These are phyloP conservation scores for Leptogaster cylindrica DNA, from an alignment of 2,888 invertebrate genomes.

Conservation along the genomic window DNA sequence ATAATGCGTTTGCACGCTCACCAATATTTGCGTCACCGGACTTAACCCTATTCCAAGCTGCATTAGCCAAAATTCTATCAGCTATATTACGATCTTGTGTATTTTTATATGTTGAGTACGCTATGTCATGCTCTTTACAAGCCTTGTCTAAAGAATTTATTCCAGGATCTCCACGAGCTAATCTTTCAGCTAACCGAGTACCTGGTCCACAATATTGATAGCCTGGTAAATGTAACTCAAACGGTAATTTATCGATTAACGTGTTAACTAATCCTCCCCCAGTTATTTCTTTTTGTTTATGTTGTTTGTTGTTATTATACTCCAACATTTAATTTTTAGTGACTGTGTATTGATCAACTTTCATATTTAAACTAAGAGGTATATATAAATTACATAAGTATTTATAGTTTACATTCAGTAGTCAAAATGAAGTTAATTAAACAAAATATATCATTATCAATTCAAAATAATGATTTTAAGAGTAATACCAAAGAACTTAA, in stretches of 20 bases:
- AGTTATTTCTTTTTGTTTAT: not conserved
- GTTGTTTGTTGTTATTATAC: too few relatives aligned
- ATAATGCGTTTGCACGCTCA: too few relatives aligned
- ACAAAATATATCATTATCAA: too few relatives aligned
- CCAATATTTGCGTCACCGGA: too few relatives aligned
- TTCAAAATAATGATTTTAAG: not conserved
- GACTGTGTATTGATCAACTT: too few relatives aligned
- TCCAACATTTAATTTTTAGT: too few relatives aligned
- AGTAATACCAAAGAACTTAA: not conserved
- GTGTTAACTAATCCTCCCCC: not conserved
- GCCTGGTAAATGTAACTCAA: constrained; percentile 48
- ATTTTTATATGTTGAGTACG: constrained; percentile 40
- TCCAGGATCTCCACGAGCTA: constrained; percentile 50
- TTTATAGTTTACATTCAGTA: too few relatives aligned
- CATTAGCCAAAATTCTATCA: too few relatives aligned
- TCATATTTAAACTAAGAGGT: too few relatives aligned
- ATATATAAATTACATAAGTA: too few relatives aligned
- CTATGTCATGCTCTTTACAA: constrained; percentile 48
- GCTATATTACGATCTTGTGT: constrained; percentile 6
- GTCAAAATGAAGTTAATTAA: too few relatives aligned
- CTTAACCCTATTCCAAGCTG: too few relatives aligned
- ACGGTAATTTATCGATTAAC: constrained; percentile 44
- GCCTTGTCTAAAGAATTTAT: constrained; percentile 51
- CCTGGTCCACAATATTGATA: constrained; percentile 52
- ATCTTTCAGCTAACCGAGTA: constrained; percentile 48